Base-by-base conservation (phyloP, 2,888 invertebrate genomes). In the Euplexia lucipara region DNA sequence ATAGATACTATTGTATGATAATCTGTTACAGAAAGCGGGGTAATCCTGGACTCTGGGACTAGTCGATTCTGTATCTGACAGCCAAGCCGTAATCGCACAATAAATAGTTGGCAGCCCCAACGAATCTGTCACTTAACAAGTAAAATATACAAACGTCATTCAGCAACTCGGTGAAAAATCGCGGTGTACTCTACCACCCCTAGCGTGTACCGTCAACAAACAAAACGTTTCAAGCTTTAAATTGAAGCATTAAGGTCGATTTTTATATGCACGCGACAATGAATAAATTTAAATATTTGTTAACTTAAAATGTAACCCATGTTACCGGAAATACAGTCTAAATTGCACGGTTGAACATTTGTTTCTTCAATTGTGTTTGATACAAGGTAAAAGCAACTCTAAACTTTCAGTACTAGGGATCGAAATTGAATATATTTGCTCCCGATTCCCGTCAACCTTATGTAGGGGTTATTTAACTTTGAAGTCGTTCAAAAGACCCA, bases 281-380 rank as follows among this genome's bases (percentile, higher is more conserved):
- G 94, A 92, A 93, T 94, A 94, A 94, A 94, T 95, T 95, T 93
- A 94, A 95, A 94, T 94, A 92, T 95, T 94, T 94, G 95, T 94
- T 92, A 94, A 95, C 90, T 95, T 94, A 94, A 95, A 95, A 95
- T 95, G 95, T 95, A 92, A 95, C 95, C 90, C 95, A 93, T 95
- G 95, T 94, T 88, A 88, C 91, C 93, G 95, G 95, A 95, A 91
- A 95, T 95, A 95, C 94, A 94, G 95, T 94, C 92, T 90, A 94
- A 95, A 95, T 95, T 95, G 95, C 93, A 91, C 90, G 90, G 87
- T 84, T 91, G 90, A 87, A 88, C 93, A 90, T 94, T 94, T 93
- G 93, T 93, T 93, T 92, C 92, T 90, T 85, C 84, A 85, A 89
- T 90, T 86, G 83, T 72, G 81, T 74, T 75, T 53, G 52, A 37